phyloP scores from a whole-genome alignment of 2,888 invertebrate species.

The Drosophila nr. fundita region DNA sequence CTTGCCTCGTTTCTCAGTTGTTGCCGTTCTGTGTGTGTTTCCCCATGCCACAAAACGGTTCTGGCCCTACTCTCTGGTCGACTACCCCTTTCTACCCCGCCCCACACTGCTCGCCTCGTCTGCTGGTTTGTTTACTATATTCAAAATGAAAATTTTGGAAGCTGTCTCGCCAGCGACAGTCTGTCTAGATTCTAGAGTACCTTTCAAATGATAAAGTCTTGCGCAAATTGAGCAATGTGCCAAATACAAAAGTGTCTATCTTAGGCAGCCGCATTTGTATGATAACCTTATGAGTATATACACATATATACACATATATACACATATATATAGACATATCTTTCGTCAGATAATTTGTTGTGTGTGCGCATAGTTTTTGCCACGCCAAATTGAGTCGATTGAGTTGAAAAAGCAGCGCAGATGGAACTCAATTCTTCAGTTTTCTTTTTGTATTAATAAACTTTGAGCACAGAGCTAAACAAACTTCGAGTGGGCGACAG shows the following conservation, averaged over 20 bases:
- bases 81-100: background rate
- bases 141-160: background rate
- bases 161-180: constrained; percentile 41
- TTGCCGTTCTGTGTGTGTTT: background rate
- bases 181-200: constrained; percentile 20
- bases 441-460: constrained; percentile 28
- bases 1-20: background rate
- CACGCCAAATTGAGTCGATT: constrained; percentile 51
- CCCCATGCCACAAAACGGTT: background rate
- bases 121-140: constrained; percentile 6
- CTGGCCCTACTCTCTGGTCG: background rate
- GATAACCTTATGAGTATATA: background rate
- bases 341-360: constrained; percentile 31
- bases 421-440: constrained; percentile 22
- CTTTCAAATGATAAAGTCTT: constrained; percentile 9
- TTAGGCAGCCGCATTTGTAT: background rate
- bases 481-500: constrained; percentile 50
- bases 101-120: background rate
- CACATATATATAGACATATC: constrained; percentile 17
- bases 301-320: background rate
- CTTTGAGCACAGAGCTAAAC: constrained; percentile 34
- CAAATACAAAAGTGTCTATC: constrained; percentile 24
- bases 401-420: constrained; percentile 20
- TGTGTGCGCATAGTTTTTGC: constrained; percentile 14
- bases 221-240: constrained; percentile 30